Evolutionary conservation across 1,140 invertebrate species (phyloP).

Genomic region (Liolophura sinensis): DNA sequence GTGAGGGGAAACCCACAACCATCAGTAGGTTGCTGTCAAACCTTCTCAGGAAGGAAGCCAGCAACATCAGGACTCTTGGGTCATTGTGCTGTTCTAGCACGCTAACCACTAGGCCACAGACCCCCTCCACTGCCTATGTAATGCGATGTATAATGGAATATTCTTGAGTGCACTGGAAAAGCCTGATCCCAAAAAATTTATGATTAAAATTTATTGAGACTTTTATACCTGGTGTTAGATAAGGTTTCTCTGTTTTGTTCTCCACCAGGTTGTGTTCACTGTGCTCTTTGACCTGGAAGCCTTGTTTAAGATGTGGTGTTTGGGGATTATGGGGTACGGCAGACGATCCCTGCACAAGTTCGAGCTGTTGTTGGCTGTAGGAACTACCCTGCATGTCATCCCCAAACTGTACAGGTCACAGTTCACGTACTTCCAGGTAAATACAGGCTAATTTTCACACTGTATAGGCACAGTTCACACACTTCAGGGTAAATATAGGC

Average conservation of each 20-base stretch:
- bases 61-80: too few relatives aligned
- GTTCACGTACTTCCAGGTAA: conserved; percentile 95
- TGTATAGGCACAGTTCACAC: conserved; percentile 70
- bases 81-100: too few relatives aligned
- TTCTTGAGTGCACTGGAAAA: too few relatives aligned
- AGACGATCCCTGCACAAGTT: conserved; percentile 98
- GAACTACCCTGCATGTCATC: conserved; percentile 94
- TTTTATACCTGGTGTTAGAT: too few relatives aligned
- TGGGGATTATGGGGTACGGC: conserved; percentile 92
- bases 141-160: too few relatives aligned
- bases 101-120: too few relatives aligned
- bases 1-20: too few relatives aligned
- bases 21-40: too few relatives aligned
- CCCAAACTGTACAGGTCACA: conserved; percentile 86
- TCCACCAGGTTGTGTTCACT: conserved; percentile 78
- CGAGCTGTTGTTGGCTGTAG: conserved; percentile 90
- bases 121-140: too few relatives aligned
- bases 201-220: too few relatives aligned
- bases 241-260: conserved; percentile 8
- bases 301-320: conserved; percentile 96
- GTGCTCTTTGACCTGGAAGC: conserved; percentile 94
- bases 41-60: too few relatives aligned
- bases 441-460: neutral
- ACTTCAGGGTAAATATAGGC: conserved; percentile 81
- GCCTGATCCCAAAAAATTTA: too few relatives aligned